Base-by-base conservation (phyloP, 1,140 invertebrate genomes). In the Microvelia longipes region DNA sequence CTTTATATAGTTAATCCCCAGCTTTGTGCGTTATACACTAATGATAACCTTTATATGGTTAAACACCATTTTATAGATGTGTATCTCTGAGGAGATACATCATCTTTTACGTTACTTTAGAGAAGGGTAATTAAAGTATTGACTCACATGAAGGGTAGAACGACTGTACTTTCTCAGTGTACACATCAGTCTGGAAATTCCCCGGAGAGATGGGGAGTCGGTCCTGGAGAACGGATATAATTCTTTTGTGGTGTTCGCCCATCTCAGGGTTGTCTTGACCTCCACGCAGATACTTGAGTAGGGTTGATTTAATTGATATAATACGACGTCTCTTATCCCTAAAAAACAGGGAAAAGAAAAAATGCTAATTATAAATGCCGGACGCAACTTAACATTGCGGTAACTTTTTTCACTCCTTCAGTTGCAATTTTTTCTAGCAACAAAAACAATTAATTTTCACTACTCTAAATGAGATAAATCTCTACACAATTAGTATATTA, bases 401-500 rank as follows among this genome's bases (percentile, higher is more conserved):
- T n/a, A n/a, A n/a, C n/a, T n/a, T n/a, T n/a, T n/a, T n/a, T n/a
- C n/a, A n/a, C n/a, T n/a, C n/a, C n/a, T n/a, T n/a, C n/a, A n/a
- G n/a, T n/a, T n/a, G n/a, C 81, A 76, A 73, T 85, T 79, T 72
- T 85, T 84, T 83, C 85, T 85, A 0, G 75, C 77, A 67, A 80
- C 80, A 1, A 80, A 78, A 50, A 83, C 79, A 14, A 76, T 74
- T 83, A 84, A 85, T 0, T 79, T 72, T 28, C 85, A 84, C 63
- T 78, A 75, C 63, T 85, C 83, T 5, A 82, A 82, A 70, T 84
- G 83, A 69, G 78, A 77, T n/a, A 83, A 83, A 2, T 80, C 73
- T 71, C 82, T 79, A 78, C 84, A 83, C 85, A 64, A 60, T n/a
- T n/a, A n/a, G n/a, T n/a, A 60, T 11, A 11, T 11, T n/a, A n/a